These are phyloP conservation scores for Trilocha varians DNA, from an alignment of 2,888 invertebrate species.

Conservation along the genomic window DNA sequence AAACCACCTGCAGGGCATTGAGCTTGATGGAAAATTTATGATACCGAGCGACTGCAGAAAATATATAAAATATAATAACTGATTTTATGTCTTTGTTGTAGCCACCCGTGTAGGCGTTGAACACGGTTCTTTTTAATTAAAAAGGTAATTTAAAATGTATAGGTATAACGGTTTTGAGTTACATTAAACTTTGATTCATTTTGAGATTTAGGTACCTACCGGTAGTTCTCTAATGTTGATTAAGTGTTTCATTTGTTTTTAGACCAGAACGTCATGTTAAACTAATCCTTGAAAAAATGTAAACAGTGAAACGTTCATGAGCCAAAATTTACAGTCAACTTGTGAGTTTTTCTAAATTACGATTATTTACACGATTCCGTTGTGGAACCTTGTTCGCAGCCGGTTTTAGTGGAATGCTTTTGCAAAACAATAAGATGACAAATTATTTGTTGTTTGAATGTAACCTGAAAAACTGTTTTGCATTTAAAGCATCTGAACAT, in stretches of 20 bases:
- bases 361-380: background rate
- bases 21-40: background rate
- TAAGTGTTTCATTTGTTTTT: no score
- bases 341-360: background rate
- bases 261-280: background rate
- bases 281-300: background rate
- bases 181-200: no score
- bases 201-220: no score
- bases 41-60: no score
- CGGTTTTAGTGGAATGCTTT: background rate
- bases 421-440: constrained; percentile 1
- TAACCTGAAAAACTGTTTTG: background rate
- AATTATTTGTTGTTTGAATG: background rate
- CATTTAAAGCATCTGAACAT: no score
- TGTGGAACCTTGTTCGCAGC: background rate
- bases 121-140: no score
- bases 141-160: no score
- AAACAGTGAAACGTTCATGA: background rate
- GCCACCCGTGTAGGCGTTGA: no score
- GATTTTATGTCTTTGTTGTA: no score
- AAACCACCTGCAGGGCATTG: background rate
- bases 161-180: no score
- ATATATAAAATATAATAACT: no score
- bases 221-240: no score
- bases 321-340: background rate